Evolutionary conservation across 1,140 invertebrate genomes (phyloP).

Genomic region (Streblospio benedicti): DNA sequence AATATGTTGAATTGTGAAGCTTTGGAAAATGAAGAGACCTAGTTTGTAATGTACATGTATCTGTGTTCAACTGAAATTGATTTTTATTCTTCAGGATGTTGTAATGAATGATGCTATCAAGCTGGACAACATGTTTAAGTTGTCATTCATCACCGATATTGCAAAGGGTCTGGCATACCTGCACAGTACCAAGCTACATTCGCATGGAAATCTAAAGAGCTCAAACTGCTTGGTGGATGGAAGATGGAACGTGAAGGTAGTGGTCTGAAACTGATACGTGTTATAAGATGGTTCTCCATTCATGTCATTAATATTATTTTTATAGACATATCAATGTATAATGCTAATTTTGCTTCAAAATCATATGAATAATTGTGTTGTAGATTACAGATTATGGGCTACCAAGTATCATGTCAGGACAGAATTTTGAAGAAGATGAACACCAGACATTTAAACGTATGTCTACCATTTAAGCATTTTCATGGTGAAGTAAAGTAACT

Average conservation of each 20-base stretch:
- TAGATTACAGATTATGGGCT: constrained; percentile 15
- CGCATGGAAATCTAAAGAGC: constrained; percentile 90
- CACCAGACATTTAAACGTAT: constrained; percentile 10
- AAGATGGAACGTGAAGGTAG: constrained; percentile 79
- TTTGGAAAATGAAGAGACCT: not conserved
- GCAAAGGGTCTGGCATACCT: constrained; percentile 66
- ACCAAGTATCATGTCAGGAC: constrained; percentile 8
- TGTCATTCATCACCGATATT: constrained; percentile 30
- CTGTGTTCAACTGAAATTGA: not conserved
- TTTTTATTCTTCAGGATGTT: constrained; percentile 16
- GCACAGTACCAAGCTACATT: constrained; percentile 70
- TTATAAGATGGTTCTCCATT: not conserved
- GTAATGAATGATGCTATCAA: constrained; percentile 22
- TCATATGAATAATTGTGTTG: constrained; percentile 3
- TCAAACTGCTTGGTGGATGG: constrained; percentile 82
- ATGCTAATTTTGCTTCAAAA: not conserved
- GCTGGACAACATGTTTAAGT: constrained; percentile 24
- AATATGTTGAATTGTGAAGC: not conserved
- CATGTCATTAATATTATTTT: too few species aligned
- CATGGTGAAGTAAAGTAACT: not conserved
- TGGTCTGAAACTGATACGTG: too few species aligned
- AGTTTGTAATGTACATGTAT: not conserved
- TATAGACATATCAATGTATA: too few species aligned
- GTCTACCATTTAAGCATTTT: not conserved
- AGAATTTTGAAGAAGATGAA: constrained; percentile 9